These are phyloP conservation scores for Thelaira solivaga DNA, from an alignment of 2,888 invertebrate species.

Conservation along the genomic window DNA sequence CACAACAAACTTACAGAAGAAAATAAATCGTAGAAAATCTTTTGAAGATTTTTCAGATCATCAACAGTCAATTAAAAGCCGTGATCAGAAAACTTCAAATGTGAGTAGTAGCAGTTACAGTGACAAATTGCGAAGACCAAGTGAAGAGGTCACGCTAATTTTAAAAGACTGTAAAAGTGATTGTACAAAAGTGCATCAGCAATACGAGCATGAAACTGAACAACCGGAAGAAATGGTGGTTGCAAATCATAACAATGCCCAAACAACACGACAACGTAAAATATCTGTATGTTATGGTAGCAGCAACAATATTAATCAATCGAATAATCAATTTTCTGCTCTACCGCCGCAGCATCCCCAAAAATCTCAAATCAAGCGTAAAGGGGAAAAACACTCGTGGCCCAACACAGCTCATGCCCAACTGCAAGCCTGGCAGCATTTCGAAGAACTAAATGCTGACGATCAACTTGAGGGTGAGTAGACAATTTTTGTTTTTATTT, in stretches of 20 bases:
- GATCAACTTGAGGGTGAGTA: slow-evolving; percentile 46
- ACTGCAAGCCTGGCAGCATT: slow-evolving; percentile 55
- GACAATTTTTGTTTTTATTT: not conserved
- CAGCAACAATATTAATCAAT: slow-evolving; percentile 63
- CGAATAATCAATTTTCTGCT: slow-evolving; percentile 32
- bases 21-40: slow-evolving; percentile 80
- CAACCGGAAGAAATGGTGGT: not conserved
- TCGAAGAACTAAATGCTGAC: slow-evolving; percentile 60
- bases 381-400: slow-evolving; percentile 74
- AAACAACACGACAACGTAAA: slow-evolving; percentile 71
- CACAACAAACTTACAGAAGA: slow-evolving; percentile 59
- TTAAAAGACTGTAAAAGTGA: slow-evolving; percentile 78
- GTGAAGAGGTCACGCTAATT: slow-evolving; percentile 84
- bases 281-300: slow-evolving; percentile 74
- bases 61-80: slow-evolving; percentile 45
- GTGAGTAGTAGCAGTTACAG: slow-evolving; percentile 76
- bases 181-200: not conserved
- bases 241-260: not conserved
- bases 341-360: slow-evolving; percentile 39
- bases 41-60: slow-evolving; percentile 80
- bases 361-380: slow-evolving; percentile 63
- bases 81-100: slow-evolving; percentile 5
- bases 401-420: slow-evolving; percentile 75
- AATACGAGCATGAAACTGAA: not conserved
- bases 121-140: slow-evolving; percentile 80